These are phyloP conservation scores for Cisticola juncidis DNA, from an alignment of 2,113 vertebrate genomes.

Conservation along the genomic window DNA sequence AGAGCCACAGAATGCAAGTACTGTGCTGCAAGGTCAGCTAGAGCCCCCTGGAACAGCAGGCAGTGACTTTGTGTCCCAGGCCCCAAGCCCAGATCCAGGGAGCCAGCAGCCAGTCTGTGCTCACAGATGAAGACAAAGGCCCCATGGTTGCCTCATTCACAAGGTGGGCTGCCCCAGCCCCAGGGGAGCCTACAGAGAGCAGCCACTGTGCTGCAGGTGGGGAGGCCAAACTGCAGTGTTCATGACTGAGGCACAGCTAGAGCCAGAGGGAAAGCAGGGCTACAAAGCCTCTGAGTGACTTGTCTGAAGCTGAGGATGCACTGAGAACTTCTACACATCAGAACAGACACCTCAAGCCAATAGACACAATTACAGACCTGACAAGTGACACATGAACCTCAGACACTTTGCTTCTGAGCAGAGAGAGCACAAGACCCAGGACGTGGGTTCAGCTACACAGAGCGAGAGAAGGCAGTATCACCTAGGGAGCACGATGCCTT, in stretches of 20 bases:
- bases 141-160: fast-evolving
- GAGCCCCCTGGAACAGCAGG: neutral
- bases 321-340: neutral
- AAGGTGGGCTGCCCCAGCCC: neutral
- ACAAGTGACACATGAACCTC: neutral
- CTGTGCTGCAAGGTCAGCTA: neutral
- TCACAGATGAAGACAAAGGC: neutral
- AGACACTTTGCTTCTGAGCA: neutral
- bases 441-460: neutral
- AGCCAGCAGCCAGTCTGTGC: neutral
- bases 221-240: neutral
- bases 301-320: neutral
- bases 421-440: neutral
- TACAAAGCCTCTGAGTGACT: neutral
- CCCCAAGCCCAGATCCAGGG: neutral
- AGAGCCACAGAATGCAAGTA: neutral
- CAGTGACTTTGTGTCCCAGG: neutral
- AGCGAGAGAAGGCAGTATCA: neutral
- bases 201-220: neutral
- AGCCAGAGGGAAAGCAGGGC: neutral
- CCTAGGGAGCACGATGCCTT: neutral
- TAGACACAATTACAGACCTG: neutral
- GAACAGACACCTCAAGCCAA: neutral
- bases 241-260: neutral
- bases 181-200: neutral